phyloP scores from a whole-genome alignment of 2,888 invertebrate genomes.

The Drosophila eohydei region DNA sequence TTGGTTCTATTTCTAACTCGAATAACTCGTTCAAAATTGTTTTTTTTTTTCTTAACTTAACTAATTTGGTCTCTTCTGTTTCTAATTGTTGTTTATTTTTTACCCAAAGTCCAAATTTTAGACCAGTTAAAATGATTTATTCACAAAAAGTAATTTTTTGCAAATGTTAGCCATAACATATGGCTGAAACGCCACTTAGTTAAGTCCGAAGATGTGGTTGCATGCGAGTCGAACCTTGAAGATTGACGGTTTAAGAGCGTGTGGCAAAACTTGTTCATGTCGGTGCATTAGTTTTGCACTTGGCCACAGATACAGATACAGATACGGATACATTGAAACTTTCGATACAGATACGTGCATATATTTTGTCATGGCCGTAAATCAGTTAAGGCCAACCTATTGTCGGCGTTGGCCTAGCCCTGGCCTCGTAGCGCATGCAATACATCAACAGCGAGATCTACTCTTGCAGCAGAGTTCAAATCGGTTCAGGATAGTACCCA shows the following conservation, averaged over 20 bases:
- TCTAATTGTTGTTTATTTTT: background rate
- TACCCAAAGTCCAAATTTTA: background rate
- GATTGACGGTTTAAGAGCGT: slow-evolving; percentile 19
- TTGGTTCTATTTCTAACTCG: background rate
- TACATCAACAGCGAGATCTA: background rate
- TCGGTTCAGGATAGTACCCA: slow-evolving; percentile 9
- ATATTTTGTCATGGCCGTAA: slow-evolving; percentile 31
- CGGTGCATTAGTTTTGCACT: slow-evolving; percentile 22
- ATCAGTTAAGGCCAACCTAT: slow-evolving; percentile 25
- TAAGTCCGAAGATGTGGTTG: slow-evolving; percentile 26
- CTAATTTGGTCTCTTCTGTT: background rate
- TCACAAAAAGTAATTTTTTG: slow-evolving; percentile 9
- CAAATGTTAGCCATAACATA: slow-evolving; percentile 7
- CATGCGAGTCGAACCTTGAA: slow-evolving; percentile 31
- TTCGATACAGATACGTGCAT: slow-evolving; percentile 11
- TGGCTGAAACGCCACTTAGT: slow-evolving; percentile 3
- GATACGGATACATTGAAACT: slow-evolving; percentile 7
- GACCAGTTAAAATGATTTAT: slow-evolving; percentile 10
- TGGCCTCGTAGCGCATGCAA: slow-evolving; percentile 21
- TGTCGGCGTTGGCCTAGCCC: slow-evolving; percentile 8
- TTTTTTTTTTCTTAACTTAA: background rate
- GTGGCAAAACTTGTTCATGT: slow-evolving; percentile 27
- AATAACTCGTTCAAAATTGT: background rate
- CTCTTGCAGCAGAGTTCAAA: slow-evolving; percentile 8
- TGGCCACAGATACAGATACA: slow-evolving; percentile 12